phyloP scores from a whole-genome alignment of 1,140 invertebrate species.

The Periplaneta americana region DNA sequence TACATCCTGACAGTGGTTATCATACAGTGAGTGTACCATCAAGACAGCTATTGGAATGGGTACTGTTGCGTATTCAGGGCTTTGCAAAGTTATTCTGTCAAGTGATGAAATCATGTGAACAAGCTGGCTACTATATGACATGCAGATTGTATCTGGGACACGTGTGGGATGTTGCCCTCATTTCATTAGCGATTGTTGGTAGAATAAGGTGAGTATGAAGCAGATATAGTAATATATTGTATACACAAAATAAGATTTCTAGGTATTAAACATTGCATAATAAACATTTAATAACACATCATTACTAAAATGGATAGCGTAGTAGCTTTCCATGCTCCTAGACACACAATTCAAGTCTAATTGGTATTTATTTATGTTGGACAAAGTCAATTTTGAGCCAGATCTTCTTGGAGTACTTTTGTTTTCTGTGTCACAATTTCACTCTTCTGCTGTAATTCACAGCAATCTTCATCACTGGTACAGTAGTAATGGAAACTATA shows the following conservation, averaged over 20 bases:
- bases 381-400: too few relatives aligned
- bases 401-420: too few relatives aligned
- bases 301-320: background rate
- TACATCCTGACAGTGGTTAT: slow-evolving; percentile 32
- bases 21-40: slow-evolving; percentile 41
- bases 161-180: slow-evolving; percentile 45
- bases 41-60: slow-evolving; percentile 50
- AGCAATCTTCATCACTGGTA: too few relatives aligned
- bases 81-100: slow-evolving; percentile 49
- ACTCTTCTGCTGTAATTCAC: too few relatives aligned
- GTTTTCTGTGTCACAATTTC: too few relatives aligned
- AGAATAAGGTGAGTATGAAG: slow-evolving; percentile 45
- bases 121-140: slow-evolving; percentile 44
- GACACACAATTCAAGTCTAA: background rate
- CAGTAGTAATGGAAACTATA: too few relatives aligned
- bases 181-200: slow-evolving; percentile 47
- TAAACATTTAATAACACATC: background rate
- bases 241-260: background rate
- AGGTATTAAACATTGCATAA: too few relatives aligned
- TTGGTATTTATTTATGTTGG: too few relatives aligned
- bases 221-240: background rate
- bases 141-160: slow-evolving; percentile 47
- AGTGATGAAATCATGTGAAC: slow-evolving; percentile 40
- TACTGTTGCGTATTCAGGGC: slow-evolving; percentile 46
- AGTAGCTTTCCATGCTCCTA: background rate